phyloP scores from a whole-genome alignment of 2,113 vertebrate genomes.

The Globicephala melas region DNA sequence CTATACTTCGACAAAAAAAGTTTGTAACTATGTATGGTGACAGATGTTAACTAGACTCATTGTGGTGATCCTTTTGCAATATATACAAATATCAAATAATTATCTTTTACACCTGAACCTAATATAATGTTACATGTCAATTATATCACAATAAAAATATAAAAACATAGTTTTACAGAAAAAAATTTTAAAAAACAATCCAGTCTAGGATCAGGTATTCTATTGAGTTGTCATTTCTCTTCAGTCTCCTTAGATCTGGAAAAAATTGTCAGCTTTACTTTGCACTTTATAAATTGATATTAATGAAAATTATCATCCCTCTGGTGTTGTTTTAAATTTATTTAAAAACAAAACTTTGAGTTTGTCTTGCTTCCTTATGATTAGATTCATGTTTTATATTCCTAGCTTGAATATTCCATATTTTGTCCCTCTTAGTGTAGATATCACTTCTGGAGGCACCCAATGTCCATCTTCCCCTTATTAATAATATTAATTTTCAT shows the following conservation, averaged over 20 bases:
- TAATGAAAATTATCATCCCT: background rate
- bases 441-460: background rate
- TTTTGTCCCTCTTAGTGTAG: background rate
- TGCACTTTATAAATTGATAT: background rate
- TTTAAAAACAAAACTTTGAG: background rate
- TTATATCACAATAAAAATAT: background rate
- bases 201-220: background rate
- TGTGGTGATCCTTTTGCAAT: background rate
- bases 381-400: background rate
- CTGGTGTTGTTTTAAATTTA: background rate
- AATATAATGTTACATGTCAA: background rate
- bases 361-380: background rate
- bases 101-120: background rate
- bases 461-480: background rate
- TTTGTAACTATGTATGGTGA: background rate
- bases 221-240: background rate
- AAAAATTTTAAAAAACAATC: background rate
- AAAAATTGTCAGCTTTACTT: background rate
- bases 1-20: background rate
- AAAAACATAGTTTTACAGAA: background rate
- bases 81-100: background rate
- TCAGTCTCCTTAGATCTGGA: background rate
- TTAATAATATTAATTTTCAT: background rate
- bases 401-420: background rate
- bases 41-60: background rate